Conservation (phyloP, 2,797 vertebrate species). For the Choloepus didactylus region DNA sequence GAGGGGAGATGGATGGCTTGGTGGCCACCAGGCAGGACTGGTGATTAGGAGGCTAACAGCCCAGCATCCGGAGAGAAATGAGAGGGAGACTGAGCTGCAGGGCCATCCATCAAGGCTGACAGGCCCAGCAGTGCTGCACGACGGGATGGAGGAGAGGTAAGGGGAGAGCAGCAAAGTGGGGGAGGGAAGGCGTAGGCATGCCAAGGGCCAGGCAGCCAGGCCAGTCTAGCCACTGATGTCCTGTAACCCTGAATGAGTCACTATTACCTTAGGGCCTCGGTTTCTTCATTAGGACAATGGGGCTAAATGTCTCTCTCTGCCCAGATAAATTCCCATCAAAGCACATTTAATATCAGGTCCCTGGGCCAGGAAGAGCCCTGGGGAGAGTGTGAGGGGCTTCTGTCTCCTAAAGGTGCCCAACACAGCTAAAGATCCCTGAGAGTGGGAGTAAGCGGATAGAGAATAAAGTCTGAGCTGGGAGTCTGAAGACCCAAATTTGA, state of each 20-base stretch:
- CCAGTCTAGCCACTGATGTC: not conserved
- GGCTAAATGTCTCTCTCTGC: conserved; percentile 12
- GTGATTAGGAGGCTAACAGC: conserved; percentile 76
- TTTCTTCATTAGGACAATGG: conserved; percentile 55
- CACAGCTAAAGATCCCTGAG: not conserved
- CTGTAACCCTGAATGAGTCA: conserved; percentile 7
- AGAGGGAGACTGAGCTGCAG: conserved; percentile 33
- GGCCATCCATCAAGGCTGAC: conserved; percentile 77
- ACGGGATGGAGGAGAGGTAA: not conserved
- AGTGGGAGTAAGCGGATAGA: not conserved
- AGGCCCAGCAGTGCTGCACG: conserved; percentile 21
- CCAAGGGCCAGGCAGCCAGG: not conserved
- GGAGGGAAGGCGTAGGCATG: not conserved
- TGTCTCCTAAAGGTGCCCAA: not conserved
- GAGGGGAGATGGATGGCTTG: conserved; percentile 59
- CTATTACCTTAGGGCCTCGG: conserved; percentile 6
- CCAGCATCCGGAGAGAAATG: conserved; percentile 57
- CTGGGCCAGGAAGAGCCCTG: not conserved
- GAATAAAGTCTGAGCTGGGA: not conserved
- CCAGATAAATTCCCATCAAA: not conserved
- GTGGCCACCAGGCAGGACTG: conserved; percentile 50
- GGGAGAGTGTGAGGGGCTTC: not conserved
- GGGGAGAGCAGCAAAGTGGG: not conserved
- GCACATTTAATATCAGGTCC: not conserved
- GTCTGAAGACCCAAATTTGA: not conserved